Evolutionary conservation across 2,888 invertebrate species (phyloP), one percentile per base, ranked within the genome.

Genomic region (Nomada lathburiana): DNA sequence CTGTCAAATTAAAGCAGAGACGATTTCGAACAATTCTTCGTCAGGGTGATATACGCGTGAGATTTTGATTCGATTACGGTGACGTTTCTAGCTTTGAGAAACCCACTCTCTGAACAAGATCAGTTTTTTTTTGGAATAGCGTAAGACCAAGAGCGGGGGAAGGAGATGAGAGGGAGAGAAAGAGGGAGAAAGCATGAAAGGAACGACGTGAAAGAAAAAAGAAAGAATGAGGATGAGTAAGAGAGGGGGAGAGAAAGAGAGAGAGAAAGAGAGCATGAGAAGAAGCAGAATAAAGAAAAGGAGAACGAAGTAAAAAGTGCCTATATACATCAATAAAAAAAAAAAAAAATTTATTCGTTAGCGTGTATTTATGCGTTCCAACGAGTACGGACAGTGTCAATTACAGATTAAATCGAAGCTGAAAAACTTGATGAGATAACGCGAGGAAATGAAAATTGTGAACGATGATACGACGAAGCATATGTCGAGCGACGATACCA

Each of bases 381-480:
- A 81, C 84, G 86, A 89, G 80, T 88, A 87, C 83, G 86, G 87
- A 82, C 86, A 84, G 89, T 86, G 90, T 91, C 88, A 90, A 90
- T 89, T 90, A 90, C 86, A 84, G 86, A 74, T 88, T 83, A 67
- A 80, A 79, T 57, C 29, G 44, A 71, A 36, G 55, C 55, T 36
- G 29, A 78, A 55, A 36, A 71, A 57, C 57, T 42, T 16, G 53
- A 10, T 18, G 50, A 20, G 9, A 10, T 53, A 20, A 18, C 20
- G 55, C 10, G 68, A 71, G 20, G 76, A 59, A 80, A 44, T 36
- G 72, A 23, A 73, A 78, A 67, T n/a, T 50, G 62, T 52, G 73
- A 47, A 53, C 65, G 52, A 76, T 36, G 63, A 47, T 42, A 80
- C 67, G 83, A 73, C 62, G 81, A 59, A 84, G 80, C 86, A 83